These are phyloP conservation scores for Notospermus geniculatus DNA, from an alignment of 1,140 invertebrate genomes.

Conservation along the genomic window DNA sequence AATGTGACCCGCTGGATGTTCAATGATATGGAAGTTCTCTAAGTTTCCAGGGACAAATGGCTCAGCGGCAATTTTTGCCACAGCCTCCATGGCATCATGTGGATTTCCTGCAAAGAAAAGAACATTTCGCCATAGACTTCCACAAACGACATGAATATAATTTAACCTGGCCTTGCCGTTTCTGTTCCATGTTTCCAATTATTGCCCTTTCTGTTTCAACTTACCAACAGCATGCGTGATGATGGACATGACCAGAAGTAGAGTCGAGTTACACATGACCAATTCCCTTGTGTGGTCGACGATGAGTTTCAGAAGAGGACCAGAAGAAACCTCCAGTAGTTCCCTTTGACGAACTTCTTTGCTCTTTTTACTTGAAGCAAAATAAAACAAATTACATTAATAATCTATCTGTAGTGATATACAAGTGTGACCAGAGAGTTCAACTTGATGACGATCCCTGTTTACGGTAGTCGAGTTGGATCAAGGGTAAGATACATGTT, in stretches of 20 bases:
- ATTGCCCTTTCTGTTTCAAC: slow-evolving; percentile 10
- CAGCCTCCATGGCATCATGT: slow-evolving; percentile 42
- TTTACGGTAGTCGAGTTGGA: too few species aligned
- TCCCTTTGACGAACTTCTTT: slow-evolving; percentile 69
- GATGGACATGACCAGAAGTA: slow-evolving; percentile 70
- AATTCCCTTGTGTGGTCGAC: slow-evolving; percentile 65
- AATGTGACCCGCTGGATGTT: slow-evolving; percentile 77
- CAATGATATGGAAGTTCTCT: slow-evolving; percentile 64
- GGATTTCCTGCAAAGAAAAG: slow-evolving; percentile 42
- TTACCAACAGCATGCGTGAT: slow-evolving; percentile 63
- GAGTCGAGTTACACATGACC: slow-evolving; percentile 67
- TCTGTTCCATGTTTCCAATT: not conserved
- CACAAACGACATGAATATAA: too few species aligned
- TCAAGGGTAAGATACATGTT: too few species aligned
- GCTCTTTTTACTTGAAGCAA: slow-evolving; percentile 73
- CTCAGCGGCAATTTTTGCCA: slow-evolving; percentile 44
- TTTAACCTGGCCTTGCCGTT: too few species aligned
- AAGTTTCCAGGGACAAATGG: slow-evolving; percentile 40
- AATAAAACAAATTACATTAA: slow-evolving; percentile 6
- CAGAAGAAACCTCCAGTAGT: slow-evolving; percentile 67
- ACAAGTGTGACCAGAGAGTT: too few species aligned
- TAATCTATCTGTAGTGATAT: too few species aligned
- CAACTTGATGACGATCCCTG: too few species aligned
- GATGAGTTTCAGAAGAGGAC: slow-evolving; percentile 65
- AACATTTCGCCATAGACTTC: not conserved